A percentile compares a stretch with the other conserved stretches of the same genome.
phyloP scores from a whole-genome alignment of 2,797 vertebrate species.

The Rhinogobio ventralis region DNA sequence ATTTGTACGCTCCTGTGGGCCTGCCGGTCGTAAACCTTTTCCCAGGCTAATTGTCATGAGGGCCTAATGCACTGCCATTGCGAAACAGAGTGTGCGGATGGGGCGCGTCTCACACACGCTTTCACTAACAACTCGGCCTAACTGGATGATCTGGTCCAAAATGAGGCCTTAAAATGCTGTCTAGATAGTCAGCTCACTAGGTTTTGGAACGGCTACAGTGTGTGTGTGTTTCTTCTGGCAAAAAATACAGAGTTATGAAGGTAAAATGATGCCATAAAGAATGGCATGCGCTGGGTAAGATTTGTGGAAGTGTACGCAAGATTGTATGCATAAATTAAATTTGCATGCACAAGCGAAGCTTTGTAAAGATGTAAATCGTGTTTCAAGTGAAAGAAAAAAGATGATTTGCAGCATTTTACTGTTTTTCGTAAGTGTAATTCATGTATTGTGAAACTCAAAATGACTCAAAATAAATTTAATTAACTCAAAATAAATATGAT shows the following conservation, averaged over 20 bases:
- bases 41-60: conserved; percentile 81
- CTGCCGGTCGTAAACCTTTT: conserved; percentile 80
- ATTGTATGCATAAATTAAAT: too few relatives aligned
- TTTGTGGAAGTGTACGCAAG: too few relatives aligned
- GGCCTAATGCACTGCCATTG: conserved; percentile 80
- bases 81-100: conserved; percentile 75
- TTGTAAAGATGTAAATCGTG: too few relatives aligned
- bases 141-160: background rate
- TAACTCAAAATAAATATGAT: too few relatives aligned
- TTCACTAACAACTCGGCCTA: background rate
- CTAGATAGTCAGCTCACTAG: background rate
- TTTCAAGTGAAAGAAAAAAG: too few relatives aligned
- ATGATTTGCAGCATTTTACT: too few relatives aligned
- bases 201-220: background rate
- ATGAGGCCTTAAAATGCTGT: background rate
- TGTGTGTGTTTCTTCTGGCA: background rate
- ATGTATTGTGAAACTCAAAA: too few relatives aligned
- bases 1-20: conserved; percentile 61
- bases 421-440: too few relatives aligned
- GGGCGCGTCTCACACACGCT: conserved; percentile 37
- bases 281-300: too few relatives aligned
- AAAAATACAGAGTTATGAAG: background rate
- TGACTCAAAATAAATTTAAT: too few relatives aligned
- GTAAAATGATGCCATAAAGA: too few relatives aligned
- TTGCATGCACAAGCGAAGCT: too few relatives aligned